Percentiles rank a stretch among this genome's conserved stretches.
These are phyloP conservation scores for Poecilia picta DNA, from an alignment of 2,797 vertebrate species.

Conservation along the genomic window DNA sequence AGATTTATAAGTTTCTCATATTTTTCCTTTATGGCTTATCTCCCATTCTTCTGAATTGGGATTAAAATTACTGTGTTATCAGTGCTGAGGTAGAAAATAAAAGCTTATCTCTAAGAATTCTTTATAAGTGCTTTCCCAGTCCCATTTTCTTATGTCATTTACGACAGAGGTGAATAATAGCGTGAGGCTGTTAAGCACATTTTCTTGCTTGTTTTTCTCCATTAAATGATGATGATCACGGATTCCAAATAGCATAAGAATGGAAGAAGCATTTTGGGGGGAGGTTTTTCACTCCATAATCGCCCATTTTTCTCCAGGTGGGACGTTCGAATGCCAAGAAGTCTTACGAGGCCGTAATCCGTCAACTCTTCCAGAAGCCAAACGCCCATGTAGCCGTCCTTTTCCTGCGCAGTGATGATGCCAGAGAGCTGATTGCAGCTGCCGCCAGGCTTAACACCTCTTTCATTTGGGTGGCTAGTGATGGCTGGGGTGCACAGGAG, in stretches of 20 bases:
- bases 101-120: conserved; percentile 59
- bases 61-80: conserved; percentile 64
- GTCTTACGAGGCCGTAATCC: conserved; percentile 93
- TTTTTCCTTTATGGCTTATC: conserved; percentile 59
- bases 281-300: neutral
- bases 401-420: conserved; percentile 95
- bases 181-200: conserved; percentile 9
- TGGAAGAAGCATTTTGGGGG: neutral
- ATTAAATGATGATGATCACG: conserved; percentile 7
- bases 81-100: conserved; percentile 49
- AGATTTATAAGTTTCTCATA: conserved; percentile 50
- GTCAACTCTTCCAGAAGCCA: conserved; percentile 94
- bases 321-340: conserved; percentile 95
- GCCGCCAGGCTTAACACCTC: conserved; percentile 92
- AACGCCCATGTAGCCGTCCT: conserved; percentile 95
- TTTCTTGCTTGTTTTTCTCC: conserved; percentile 15
- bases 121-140: conserved; percentile 43
- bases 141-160: conserved; percentile 58
- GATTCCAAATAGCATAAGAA: neutral
- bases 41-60: conserved; percentile 49
- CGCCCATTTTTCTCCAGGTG: conserved; percentile 74
- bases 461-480: conserved; percentile 98
- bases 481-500: conserved; percentile 98
- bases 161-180: conserved; percentile 15
- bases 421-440: conserved; percentile 92